phyloP scores from a whole-genome alignment of 2,888 invertebrate species.

The Andrena chrysosceles region DNA sequence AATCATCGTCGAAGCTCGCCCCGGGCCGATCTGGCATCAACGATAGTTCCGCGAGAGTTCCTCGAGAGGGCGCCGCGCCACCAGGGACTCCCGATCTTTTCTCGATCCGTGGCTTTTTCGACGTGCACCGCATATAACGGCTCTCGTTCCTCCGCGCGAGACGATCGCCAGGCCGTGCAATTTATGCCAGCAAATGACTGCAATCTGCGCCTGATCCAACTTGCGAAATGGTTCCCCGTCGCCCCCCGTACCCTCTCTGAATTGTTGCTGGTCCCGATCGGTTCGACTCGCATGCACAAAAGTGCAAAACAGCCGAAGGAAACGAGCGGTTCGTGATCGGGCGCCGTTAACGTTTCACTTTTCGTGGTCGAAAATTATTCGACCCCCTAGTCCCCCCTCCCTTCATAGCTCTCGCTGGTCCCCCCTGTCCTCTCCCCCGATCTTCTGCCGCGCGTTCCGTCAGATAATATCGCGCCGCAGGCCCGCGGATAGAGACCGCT shows the following conservation, averaged over 20 bases:
- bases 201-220: slow-evolving; percentile 74
- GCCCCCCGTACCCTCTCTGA: neutral
- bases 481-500: slow-evolving; percentile 65
- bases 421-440: neutral
- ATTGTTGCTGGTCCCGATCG: slow-evolving; percentile 26
- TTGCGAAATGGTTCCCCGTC: slow-evolving; percentile 64
- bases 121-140: slow-evolving; percentile 49
- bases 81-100: slow-evolving; percentile 36
- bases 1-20: slow-evolving; percentile 14
- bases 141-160: slow-evolving; percentile 66
- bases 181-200: slow-evolving; percentile 75
- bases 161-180: slow-evolving; percentile 70
- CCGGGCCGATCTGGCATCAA: slow-evolving; percentile 12
- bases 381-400: slow-evolving; percentile 12
- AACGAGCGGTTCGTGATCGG: slow-evolving; percentile 74
- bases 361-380: slow-evolving; percentile 75
- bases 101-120: slow-evolving; percentile 60
- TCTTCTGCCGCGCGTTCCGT: neutral
- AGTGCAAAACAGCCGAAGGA: slow-evolving; percentile 74
- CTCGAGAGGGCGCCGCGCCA: slow-evolving; percentile 1
- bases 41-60: slow-evolving; percentile 7
- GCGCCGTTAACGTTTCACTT: slow-evolving; percentile 75
- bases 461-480: slow-evolving; percentile 69
- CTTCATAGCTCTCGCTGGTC: neutral
- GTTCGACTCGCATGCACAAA: slow-evolving; percentile 71